A percentile compares a stretch with the other conserved stretches of the same genome.
Conservation (phyloP, 2,888 invertebrate genomes). For the Pseudococcus jackbeardsleyi region DNA sequence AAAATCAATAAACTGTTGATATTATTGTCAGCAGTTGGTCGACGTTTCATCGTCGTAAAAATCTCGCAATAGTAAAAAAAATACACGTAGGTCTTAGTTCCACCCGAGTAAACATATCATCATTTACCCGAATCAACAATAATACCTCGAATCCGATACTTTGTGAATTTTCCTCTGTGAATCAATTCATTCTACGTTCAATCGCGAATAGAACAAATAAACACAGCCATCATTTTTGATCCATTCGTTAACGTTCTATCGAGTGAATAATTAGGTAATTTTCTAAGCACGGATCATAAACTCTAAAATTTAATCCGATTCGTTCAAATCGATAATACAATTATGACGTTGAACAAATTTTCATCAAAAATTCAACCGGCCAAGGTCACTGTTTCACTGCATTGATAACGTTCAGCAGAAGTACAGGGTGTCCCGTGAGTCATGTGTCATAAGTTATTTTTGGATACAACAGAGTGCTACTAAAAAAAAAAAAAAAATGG, state of each 20-base stretch:
- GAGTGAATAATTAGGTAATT: not conserved
- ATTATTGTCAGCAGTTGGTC: not conserved
- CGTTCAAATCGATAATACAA: not conserved
- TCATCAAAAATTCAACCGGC: not conserved
- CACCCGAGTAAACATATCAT: not conserved
- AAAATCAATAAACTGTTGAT: constrained; percentile 14
- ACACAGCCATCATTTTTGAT: too few species aligned
- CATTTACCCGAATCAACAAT: not conserved
- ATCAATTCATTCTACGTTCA: not conserved
- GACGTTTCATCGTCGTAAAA: not conserved
- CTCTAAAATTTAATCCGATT: not conserved
- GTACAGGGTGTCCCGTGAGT: too few species aligned
- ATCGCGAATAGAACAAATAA: too few species aligned
- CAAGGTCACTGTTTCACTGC: not conserved
- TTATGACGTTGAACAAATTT: not conserved
- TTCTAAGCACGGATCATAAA: not conserved
- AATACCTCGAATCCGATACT: not conserved
- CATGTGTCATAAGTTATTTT: too few species aligned
- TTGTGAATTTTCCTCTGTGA: not conserved
- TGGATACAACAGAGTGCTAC: too few species aligned
- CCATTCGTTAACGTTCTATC: not conserved
- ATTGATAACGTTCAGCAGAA: not conserved
- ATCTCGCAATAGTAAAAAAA: not conserved
- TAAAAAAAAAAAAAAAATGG: too few species aligned
- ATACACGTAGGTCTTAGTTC: not conserved